phyloP scores from a whole-genome alignment of 2,797 vertebrate species.

The Poeciliopsis gracilis region DNA sequence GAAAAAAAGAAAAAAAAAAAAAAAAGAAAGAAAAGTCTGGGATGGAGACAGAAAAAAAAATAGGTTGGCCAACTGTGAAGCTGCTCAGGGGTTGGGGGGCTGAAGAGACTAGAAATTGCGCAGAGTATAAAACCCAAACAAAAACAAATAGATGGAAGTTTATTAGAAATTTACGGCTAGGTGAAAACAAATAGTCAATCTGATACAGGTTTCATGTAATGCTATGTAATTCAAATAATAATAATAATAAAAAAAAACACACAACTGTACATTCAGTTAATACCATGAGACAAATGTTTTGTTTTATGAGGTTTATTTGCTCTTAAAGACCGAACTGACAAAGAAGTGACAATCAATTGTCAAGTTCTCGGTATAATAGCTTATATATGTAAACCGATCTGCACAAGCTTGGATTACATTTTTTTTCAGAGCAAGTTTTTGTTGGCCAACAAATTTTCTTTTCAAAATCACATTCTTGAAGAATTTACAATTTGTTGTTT shows the following conservation, averaged over 20 bases:
- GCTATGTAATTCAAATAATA: not conserved
- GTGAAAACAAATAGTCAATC: not conserved
- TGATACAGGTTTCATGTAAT: not conserved
- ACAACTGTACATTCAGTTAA: not conserved
- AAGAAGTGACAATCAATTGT: not conserved
- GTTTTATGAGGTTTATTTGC: not conserved
- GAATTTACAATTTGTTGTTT: constrained; percentile 29
- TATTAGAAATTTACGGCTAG: not conserved
- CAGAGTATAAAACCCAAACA: not conserved
- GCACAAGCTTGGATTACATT: not conserved
- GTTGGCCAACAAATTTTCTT: constrained; percentile 72
- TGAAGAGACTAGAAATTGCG: not conserved
- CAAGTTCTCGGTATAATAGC: no score
- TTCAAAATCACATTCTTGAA: constrained; percentile 53
- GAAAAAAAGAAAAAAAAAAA: constrained; percentile 31
- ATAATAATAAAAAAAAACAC: no score
- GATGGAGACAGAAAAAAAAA: constrained; percentile 56
- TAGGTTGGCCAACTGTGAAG: constrained; percentile 65
- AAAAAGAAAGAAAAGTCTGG: constrained; percentile 66
- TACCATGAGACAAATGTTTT: not conserved
- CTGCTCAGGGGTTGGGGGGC: constrained; percentile 52
- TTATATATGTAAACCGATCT: not conserved
- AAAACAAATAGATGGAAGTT: not conserved
- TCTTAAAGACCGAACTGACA: not conserved
- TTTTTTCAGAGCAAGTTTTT: constrained; percentile 50